phyloP scores from a whole-genome alignment of 2,888 invertebrate genomes.

The Hyppa rectilinea region DNA sequence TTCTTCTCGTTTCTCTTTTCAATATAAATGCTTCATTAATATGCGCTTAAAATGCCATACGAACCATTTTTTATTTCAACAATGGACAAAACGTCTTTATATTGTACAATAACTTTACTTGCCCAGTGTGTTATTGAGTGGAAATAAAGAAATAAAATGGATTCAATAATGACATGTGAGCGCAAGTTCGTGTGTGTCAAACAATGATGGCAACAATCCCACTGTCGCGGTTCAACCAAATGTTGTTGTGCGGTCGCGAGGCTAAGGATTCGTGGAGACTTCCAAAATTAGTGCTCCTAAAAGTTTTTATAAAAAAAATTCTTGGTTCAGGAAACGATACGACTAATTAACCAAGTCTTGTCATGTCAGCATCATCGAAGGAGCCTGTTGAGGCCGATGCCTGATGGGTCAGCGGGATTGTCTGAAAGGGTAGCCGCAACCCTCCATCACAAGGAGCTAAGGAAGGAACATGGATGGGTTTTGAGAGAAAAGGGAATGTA shows the following conservation, averaged over 20 bases:
- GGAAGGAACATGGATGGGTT: no score
- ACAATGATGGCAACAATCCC: constrained; percentile 80
- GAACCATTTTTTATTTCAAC: constrained; percentile 28
- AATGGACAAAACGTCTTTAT: constrained; percentile 73
- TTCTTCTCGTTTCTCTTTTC: not conserved
- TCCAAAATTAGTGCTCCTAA: not conserved
- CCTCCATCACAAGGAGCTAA: no score
- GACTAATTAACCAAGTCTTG: not conserved
- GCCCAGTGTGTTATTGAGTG: constrained; percentile 66
- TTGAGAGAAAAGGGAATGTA: no score
- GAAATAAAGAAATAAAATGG: constrained; percentile 74
- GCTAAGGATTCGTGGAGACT: constrained; percentile 63
- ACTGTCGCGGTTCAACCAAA: constrained; percentile 86
- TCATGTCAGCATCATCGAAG: no score
- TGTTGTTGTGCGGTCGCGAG: constrained; percentile 75
- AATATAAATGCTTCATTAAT: constrained; percentile 33
- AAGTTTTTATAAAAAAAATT: not conserved
- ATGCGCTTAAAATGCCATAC: constrained; percentile 1
- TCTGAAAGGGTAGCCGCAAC: no score
- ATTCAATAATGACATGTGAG: constrained; percentile 76
- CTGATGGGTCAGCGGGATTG: no score
- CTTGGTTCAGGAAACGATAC: no score
- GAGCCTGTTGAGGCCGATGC: no score
- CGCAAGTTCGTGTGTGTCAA: constrained; percentile 77
- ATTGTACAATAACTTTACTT: constrained; percentile 60